Evolutionary conservation across 1,140 invertebrate genomes (phyloP).

Genomic region (Drosophila ficusphila): DNA sequence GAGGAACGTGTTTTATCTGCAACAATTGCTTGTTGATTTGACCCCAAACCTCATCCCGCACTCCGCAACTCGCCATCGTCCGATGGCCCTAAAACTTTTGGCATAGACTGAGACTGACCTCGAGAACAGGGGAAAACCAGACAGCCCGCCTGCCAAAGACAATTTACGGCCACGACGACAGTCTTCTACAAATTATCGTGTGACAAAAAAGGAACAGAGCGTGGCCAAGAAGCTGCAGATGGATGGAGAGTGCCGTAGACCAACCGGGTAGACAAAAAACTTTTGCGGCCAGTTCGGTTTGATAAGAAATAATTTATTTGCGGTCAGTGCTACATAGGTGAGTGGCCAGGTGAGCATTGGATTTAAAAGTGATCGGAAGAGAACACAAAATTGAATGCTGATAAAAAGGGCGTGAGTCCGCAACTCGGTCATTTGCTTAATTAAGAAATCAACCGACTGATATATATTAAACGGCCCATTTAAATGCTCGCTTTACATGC

Average conservation of each 20-base stretch:
- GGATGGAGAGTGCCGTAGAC: conserved; percentile 26
- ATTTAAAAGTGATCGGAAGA: conserved; percentile 40
- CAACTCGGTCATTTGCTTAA: conserved; percentile 21
- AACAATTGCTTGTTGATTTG: conserved; percentile 80
- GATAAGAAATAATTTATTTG: conserved; percentile 82
- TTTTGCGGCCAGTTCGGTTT: conserved; percentile 74
- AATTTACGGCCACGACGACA: conserved; percentile 71
- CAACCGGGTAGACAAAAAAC: conserved; percentile 53
- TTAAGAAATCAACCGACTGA: conserved; percentile 1
- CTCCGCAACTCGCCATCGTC: conserved; percentile 19
- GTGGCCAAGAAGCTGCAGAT: conserved; percentile 11
- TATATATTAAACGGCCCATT: conserved; percentile 6
- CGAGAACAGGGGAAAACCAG: conserved; percentile 17
- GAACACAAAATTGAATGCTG: conserved; percentile 49
- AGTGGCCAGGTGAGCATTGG: conserved; percentile 21
- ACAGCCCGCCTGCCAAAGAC: conserved; percentile 71
- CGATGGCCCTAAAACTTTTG: conserved; percentile 60
- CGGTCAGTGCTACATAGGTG: conserved; percentile 50
- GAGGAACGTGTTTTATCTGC: conserved; percentile 72
- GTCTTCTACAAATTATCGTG: conserved; percentile 77
- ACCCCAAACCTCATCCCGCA: conserved; percentile 41
- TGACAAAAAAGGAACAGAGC: conserved; percentile 53
- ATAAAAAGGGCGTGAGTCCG: background rate
- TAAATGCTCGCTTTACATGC: background rate
- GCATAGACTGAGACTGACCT: conserved; percentile 44